Percentiles rank a stretch among this genome's conserved stretches.
These are phyloP conservation scores for Nomada ruficornis DNA, from an alignment of 2,888 invertebrate species.

Conservation along the genomic window DNA sequence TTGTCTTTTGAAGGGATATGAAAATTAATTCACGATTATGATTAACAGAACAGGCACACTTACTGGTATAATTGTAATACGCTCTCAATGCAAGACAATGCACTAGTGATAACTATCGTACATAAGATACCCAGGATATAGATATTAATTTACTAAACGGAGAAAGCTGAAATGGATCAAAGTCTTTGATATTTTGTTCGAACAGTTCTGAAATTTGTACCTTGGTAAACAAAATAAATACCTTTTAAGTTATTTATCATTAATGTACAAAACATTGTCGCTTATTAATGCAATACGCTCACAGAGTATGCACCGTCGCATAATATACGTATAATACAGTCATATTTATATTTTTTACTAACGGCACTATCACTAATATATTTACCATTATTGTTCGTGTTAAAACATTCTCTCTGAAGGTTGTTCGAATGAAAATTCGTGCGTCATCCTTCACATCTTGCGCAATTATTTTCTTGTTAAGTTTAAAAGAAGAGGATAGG, in stretches of 20 bases:
- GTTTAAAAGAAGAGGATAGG: conserved; percentile 17
- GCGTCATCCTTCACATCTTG: conserved; percentile 6
- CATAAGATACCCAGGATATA: conserved; percentile 45
- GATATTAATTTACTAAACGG: conserved; percentile 44
- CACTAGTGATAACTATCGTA: conserved; percentile 58
- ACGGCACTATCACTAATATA: neutral
- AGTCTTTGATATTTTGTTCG: conserved; percentile 59
- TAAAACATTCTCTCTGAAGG: neutral
- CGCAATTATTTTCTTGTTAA: conserved; percentile 34
- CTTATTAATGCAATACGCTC: conserved; percentile 53
- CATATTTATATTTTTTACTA: conserved; percentile 5
- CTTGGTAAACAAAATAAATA: conserved; percentile 68
- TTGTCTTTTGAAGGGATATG: neutral
- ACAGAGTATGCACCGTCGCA: neutral
- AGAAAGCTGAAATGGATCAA: conserved; percentile 54
- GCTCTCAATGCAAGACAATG: conserved; percentile 67
- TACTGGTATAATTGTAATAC: conserved; percentile 23
- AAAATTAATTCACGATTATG: conserved; percentile 24
- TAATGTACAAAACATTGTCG: conserved; percentile 76
- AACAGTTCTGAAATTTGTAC: conserved; percentile 68
- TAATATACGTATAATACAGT: neutral
- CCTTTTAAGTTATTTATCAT: conserved; percentile 79
- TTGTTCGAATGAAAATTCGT: conserved; percentile 9
- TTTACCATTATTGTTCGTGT: neutral
- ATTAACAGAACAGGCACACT: conserved; percentile 17